Conservation (phyloP, 1,140 invertebrate genomes). For the Pinna nobilis region DNA sequence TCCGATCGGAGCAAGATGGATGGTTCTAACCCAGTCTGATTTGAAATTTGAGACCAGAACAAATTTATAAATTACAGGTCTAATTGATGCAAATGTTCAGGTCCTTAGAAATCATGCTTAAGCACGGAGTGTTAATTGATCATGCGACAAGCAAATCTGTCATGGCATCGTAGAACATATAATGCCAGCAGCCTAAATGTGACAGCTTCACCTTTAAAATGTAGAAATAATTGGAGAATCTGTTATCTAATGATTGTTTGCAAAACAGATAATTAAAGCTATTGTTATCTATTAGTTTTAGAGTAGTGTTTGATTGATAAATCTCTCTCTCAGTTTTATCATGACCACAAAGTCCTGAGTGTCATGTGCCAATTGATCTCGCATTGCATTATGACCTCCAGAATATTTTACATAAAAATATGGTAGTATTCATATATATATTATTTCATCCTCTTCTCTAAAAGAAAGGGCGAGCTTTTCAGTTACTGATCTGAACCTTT, state of each 20-base stretch:
- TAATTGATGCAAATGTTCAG: background rate
- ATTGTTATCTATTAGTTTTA: too few relatives aligned
- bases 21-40: background rate
- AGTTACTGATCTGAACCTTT: too few relatives aligned
- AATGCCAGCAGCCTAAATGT: background rate
- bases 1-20: too few relatives aligned
- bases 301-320: too few relatives aligned
- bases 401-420: too few relatives aligned
- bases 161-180: background rate
- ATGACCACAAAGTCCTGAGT: too few relatives aligned
- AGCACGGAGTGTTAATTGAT: background rate
- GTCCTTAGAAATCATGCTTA: background rate
- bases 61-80: conserved; percentile 1
- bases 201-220: background rate
- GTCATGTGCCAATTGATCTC: too few relatives aligned
- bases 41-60: background rate
- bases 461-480: too few relatives aligned
- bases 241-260: background rate
- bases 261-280: background rate
- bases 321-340: too few relatives aligned
- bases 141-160: background rate
- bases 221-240: background rate
- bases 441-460: too few relatives aligned
- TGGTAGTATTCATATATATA: too few relatives aligned
- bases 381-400: too few relatives aligned